Base-by-base conservation (phyloP, 2,888 invertebrate genomes). In the Metopia argyrocephala region DNA sequence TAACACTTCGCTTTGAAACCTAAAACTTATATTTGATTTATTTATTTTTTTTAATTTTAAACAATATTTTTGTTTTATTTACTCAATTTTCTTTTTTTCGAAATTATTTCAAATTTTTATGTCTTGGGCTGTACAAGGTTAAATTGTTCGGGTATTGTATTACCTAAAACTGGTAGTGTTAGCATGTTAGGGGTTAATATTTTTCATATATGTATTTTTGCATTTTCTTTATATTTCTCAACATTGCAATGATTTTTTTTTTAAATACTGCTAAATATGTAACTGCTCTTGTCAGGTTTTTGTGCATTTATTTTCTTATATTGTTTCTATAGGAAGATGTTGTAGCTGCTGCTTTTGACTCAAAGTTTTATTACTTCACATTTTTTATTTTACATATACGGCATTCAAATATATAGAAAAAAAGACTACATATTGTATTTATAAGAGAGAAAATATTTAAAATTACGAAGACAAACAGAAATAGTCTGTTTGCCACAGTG, bases 251-350 rank as follows among this genome's bases (percentile, higher is more conserved):
- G 25, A 46, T 23, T 54, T 18, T 54, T 56, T 23, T 21, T 56
- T 25, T 54, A 54, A 23, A 62, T 56, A 5, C 54, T 25, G 38
- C 25, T 45, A 3, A 38, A 21, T 18, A 73, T 48, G 31, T 48
- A 57, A 48, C 25, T 38, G 21, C 31, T 57, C n/a, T 59, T 59
- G 48, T 48, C 23, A 23, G 50, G 38, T 66, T 66, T 48, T 48
- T 20, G 6, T 21, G 25, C 2, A n/a, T 59, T 50, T 2, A 5
- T 2, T 15, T 27, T 7, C 27, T 61, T 56, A 38, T 38, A 25
- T 52, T 9, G 31, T 9, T 61, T 50, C 4, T 50, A 61, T 61
- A 25, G 70, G 23, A 70, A 50, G 70, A 70, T 59, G 2, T 59
- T 28, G 20, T 18, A 38, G 31, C 5, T 12, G 45, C 25, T 46